A percentile compares a stretch with the other conserved stretches of the same genome.
Evolutionary conservation across 2,888 invertebrate genomes (phyloP).

Genomic region (Baronia brevicornis): DNA sequence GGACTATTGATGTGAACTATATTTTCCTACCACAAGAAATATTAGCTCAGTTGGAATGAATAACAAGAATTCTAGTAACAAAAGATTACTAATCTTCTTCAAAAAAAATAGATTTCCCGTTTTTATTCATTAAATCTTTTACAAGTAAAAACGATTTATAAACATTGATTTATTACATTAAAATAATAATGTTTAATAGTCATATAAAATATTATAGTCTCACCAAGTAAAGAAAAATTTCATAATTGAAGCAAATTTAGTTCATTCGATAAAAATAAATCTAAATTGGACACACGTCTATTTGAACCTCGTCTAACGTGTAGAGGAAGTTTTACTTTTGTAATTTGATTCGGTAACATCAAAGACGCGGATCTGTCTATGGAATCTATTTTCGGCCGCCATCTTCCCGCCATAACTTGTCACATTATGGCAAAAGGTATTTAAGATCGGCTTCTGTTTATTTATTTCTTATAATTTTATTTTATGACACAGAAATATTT

Average conservation of each 20-base stretch:
- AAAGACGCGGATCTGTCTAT: constrained; percentile 34
- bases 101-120: no score
- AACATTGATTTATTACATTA: no score
- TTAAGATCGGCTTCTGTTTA: constrained; percentile 24
- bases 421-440: constrained; percentile 37
- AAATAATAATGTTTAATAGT: neutral
- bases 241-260: constrained; percentile 1
- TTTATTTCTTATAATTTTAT: constrained; percentile 20
- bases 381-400: constrained; percentile 33
- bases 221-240: neutral
- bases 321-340: constrained; percentile 45
- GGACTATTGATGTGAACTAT: no score
- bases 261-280: constrained; percentile 14
- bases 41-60: no score
- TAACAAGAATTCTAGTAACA: no score
- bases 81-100: no score
- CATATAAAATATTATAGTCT: neutral
- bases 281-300: constrained; percentile 20
- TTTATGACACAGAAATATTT: no score
- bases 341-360: constrained; percentile 63
- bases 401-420: constrained; percentile 34
- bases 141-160: no score
- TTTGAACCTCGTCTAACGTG: constrained; percentile 26
- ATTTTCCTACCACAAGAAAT: no score
- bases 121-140: no score